These are phyloP conservation scores for Idris sp. DNA, from an alignment of 1,140 invertebrate species.

Conservation along the genomic window DNA sequence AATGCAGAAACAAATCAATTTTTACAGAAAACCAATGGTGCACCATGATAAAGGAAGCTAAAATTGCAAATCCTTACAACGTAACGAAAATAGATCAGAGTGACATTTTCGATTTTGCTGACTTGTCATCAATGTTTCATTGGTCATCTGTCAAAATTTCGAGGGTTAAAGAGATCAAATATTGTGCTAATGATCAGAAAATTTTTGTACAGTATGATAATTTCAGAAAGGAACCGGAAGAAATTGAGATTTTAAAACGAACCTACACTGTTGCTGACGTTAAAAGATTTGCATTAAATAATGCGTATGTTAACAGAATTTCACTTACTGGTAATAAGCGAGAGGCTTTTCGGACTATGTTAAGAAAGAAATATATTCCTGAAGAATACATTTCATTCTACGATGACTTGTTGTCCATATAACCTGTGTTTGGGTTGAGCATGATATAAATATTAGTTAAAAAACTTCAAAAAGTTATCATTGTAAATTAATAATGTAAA, in stretches of 20 bases:
- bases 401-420: too few relatives aligned
- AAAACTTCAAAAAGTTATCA: too few relatives aligned
- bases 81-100: background rate
- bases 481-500: too few relatives aligned
- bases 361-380: too few relatives aligned
- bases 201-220: background rate
- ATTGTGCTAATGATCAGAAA: background rate
- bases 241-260: background rate
- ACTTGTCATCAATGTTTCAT: background rate
- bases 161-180: background rate
- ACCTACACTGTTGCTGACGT: background rate
- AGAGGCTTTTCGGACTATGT: too few relatives aligned
- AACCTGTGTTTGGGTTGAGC: too few relatives aligned
- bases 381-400: too few relatives aligned
- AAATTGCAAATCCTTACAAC: background rate
- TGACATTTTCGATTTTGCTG: background rate
- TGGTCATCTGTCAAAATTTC: constrained; percentile 2
- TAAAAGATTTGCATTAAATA: background rate
- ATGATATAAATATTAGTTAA: too few relatives aligned
- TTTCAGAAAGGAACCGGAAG: background rate
- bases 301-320: background rate
- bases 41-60: background rate
- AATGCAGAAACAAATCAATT: constrained; percentile 1
- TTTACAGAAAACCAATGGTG: constrained; percentile 8
- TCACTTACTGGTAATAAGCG: background rate